A percentile compares a stretch with the other conserved stretches of the same genome.
phyloP scores from a whole-genome alignment of 2,888 invertebrate genomes.

The Diplolepis rosae region DNA sequence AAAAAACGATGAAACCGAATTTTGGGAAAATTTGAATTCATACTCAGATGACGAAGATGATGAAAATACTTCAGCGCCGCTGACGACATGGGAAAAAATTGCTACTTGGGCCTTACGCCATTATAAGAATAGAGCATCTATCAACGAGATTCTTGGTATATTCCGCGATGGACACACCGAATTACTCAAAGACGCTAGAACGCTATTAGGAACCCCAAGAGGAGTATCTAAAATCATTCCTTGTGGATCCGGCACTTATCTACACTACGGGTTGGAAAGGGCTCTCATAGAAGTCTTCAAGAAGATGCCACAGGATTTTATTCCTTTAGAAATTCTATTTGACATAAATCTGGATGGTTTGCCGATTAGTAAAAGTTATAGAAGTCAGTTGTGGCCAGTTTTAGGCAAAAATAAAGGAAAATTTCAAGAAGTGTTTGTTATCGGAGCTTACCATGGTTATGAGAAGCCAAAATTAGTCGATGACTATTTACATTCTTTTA shows the following conservation, averaged over 20 bases:
- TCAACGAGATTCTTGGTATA: too few species aligned
- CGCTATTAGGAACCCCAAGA: neutral
- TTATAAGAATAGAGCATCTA: too few species aligned
- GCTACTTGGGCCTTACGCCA: too few species aligned
- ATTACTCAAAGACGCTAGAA: neutral
- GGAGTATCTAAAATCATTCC: neutral
- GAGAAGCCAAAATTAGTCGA: neutral
- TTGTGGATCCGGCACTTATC: slow-evolving; percentile 2
- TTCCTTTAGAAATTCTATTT: neutral
- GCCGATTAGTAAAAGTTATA: neutral
- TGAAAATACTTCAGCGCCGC: too few species aligned
- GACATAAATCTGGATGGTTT: neutral
- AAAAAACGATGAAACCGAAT: too few species aligned
- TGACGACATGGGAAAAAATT: too few species aligned
- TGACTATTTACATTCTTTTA: neutral
- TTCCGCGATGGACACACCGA: neutral
- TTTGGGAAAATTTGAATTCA: too few species aligned
- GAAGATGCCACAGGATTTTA: neutral
- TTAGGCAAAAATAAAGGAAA: neutral
- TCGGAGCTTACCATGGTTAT: neutral
- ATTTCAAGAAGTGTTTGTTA: neutral
- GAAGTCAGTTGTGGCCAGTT: neutral
- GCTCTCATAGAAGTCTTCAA: neutral
- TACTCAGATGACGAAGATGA: too few species aligned
- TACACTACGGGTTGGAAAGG: neutral